Percentiles rank a stretch among this genome's conserved stretches.
Evolutionary conservation across 2,888 invertebrate species (phyloP).

Genomic region (Piscicola geometra): DNA sequence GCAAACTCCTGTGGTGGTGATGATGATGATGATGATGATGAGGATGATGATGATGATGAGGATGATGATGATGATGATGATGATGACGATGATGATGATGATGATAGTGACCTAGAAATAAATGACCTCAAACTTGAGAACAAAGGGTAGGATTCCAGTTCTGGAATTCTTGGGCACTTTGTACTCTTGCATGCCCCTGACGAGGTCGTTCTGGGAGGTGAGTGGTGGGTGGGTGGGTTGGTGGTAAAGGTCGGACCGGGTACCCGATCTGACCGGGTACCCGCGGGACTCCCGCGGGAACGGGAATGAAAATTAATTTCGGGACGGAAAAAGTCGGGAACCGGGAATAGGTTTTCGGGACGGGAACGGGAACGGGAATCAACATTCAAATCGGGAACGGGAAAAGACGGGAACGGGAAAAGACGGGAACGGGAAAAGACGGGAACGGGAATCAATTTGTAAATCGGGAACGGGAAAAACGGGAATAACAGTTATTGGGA

Average conservation of each 20-base stretch:
- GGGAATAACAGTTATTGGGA: too few relatives aligned
- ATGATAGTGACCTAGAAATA: not conserved
- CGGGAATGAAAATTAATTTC: too few relatives aligned
- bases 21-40: conserved; percentile 11
- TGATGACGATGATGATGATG: not conserved
- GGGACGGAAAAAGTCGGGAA: too few relatives aligned
- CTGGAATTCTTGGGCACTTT: conserved; percentile 71
- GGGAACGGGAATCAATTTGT: too few relatives aligned
- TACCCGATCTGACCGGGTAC: too few relatives aligned
- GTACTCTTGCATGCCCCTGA: conserved; percentile 74
- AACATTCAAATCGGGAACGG: too few relatives aligned
- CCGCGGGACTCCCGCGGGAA: too few relatives aligned
- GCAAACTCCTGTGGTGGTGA: conserved; percentile 66
- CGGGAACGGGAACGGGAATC: too few relatives aligned
- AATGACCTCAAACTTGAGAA: conserved; percentile 75
- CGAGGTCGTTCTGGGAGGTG: conserved; percentile 58
- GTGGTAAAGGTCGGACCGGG: not conserved
- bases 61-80: conserved; percentile 1
- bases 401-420: too few relatives aligned
- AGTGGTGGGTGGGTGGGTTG: not conserved
- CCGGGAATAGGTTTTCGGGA: too few relatives aligned
- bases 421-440: too few relatives aligned
- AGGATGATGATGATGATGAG: not conserved
- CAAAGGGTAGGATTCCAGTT: conserved; percentile 83
- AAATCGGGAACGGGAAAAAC: too few relatives aligned